Base-by-base conservation (phyloP, 1,140 invertebrate species). In the Drosophila nebulosa region DNA sequence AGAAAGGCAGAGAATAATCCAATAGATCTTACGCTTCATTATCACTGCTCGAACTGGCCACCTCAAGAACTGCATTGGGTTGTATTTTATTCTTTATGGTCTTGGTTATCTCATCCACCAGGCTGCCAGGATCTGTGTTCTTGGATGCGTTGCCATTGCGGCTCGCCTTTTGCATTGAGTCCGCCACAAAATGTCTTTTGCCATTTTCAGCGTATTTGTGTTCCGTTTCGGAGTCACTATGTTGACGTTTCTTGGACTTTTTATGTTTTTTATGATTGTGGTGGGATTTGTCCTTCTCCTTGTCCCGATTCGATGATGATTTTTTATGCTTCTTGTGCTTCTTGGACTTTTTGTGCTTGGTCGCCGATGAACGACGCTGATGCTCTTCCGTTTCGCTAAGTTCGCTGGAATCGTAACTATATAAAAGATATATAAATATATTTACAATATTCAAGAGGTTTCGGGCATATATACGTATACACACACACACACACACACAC, bases 41-140 rank as follows among this genome's bases (percentile, higher is more conserved):
- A 61, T 96, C 95, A 36, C 94, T 94, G 71, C 94, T 95, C 0
- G 95, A 95, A 27, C 94, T 95, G 14, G 76, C 81, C 59, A 95
- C 93, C 32, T 95, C 93, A 91, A 95, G 94, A 58, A 95, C 84
- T 65, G 84, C 16, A 46, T 46, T 46, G 16, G 39, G 89, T 72
- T 89, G 32, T 14, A 88, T 79, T 59, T 91, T 91, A 76, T 73
- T 90, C 76, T 88, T 80, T 89, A 88, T 91, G 35, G 68, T 91
- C 66, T 88, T 92, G 67, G 64, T 88, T 30, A 89, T 86, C 50
- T 93, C 64, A 65, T 68, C 78, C 63, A 92, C 76, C 16, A 80
- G 64, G 60, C 85, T 91, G 36, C 79, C 74, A 1, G 91, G 89
- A 72, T 91, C 91, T 3, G 90, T 91, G 6, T 90, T 58, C 57